These are phyloP conservation scores for Chauna torquata DNA, from an alignment of 2,113 vertebrate species.

Conservation along the genomic window DNA sequence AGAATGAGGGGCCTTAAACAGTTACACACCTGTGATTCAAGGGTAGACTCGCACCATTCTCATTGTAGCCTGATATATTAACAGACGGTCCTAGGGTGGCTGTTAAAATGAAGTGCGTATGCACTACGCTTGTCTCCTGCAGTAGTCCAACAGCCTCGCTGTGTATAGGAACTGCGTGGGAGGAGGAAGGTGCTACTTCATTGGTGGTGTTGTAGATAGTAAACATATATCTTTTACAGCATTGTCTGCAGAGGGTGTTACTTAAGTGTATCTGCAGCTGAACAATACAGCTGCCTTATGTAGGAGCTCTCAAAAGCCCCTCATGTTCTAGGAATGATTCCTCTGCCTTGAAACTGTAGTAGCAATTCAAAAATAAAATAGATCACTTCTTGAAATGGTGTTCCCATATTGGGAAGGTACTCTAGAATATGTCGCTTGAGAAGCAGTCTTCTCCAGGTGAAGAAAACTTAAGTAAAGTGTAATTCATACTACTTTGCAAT, in stretches of 20 bases:
- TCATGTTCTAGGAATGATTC: neutral
- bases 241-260: neutral
- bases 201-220: neutral
- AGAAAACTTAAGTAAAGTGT: neutral
- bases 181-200: neutral
- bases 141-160: neutral
- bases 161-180: neutral
- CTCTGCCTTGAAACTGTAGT: neutral
- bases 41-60: neutral
- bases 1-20: neutral
- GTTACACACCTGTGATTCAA: neutral
- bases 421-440: neutral
- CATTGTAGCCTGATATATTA: neutral
- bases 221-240: neutral
- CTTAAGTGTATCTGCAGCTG: neutral
- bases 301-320: neutral
- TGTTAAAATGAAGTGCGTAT: neutral
- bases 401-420: neutral
- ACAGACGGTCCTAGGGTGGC: neutral
- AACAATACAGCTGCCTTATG: neutral
- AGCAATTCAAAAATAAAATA: neutral
- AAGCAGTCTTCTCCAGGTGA: neutral
- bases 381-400: neutral
- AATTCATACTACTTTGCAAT: neutral
- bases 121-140: neutral